Evolutionary conservation across 2,113 vertebrate genomes (phyloP), one percentile per base, ranked within the genome.

Genomic region (Coracopsis vasa): DNA sequence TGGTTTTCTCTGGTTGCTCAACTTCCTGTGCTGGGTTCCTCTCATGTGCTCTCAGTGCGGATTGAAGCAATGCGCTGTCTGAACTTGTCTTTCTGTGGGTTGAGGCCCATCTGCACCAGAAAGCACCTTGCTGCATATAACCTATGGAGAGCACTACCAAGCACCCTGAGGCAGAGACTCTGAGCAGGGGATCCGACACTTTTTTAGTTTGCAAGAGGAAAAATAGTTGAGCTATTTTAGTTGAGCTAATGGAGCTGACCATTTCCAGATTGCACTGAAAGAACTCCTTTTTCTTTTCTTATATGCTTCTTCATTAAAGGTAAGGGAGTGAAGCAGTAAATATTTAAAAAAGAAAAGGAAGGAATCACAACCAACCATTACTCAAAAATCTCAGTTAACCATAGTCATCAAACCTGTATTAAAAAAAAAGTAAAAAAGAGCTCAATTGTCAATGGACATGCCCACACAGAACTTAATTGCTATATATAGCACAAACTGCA

Each of bases 11-110:
- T 77, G 41, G 31, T 93, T 90, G 75, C 88, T 92, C 24, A 90
- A 5, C 91, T 91, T 96, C 92, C 92, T 93, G 65, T 86, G 48
- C 54, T 17, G 64, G 45, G 72, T 80, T 93, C 58, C 53, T 73
- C 82, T 65, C 0, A 0, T 70, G 61, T 72, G 33, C 39, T 1
- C 6, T 41, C 73, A 65, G 71, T 5, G 2, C 0, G 0, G 51
- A 51, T 85, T 71, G 51, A 86, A 90, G 44, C 58, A 65, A 10
- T 61, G 27, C 5, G 3, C 47, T 18, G 13, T 53, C 77, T 83
- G 50, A 84, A 41, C 39, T 87, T 85, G 35, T 11, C 17, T 81
- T 13, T 70, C 31, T 56, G 53, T 37, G 25, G 29, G 25, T 33
- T 92, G 83, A 80, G 54, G 42, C 50, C 17, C n/a, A 31, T 47